Evolutionary conservation across 2,113 vertebrate genomes (phyloP).

Genomic region (Pseudolaguvia tuberculata): DNA sequence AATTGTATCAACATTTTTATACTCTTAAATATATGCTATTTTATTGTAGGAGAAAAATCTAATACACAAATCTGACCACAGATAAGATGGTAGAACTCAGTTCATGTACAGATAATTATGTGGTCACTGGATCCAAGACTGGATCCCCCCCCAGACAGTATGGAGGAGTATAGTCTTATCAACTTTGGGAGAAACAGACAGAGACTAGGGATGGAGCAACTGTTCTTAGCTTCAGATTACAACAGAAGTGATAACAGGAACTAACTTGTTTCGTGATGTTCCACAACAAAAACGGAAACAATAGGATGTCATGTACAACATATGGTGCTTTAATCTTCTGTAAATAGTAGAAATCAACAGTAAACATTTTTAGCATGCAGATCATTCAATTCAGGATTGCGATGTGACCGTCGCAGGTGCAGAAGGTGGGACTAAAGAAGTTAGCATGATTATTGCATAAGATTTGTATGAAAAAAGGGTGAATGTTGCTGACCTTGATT

Average conservation of each 20-base stretch:
- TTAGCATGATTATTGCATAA: not conserved
- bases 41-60: too few relatives aligned
- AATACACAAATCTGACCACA: too few relatives aligned
- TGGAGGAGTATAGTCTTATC: not conserved
- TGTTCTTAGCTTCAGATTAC: not conserved
- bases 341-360: slow-evolving; percentile 4
- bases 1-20: too few relatives aligned
- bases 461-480: not conserved
- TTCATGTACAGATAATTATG: too few relatives aligned
- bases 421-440: not conserved
- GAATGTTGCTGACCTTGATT: slow-evolving; percentile 72
- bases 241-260: slow-evolving; percentile 1
- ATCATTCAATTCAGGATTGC: not conserved
- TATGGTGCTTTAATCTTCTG: slow-evolving; percentile 2
- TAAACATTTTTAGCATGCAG: not conserved
- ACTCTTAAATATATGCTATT: too few relatives aligned
- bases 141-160: not conserved
- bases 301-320: slow-evolving; percentile 13
- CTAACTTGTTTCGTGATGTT: slow-evolving; percentile 12
- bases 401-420: not conserved
- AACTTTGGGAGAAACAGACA: not conserved
- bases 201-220: not conserved
- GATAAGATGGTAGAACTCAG: too few relatives aligned
- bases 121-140: too few relatives aligned
- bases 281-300: slow-evolving; percentile 13